Conservation (phyloP, 2,797 vertebrate genomes). For the Sylvia borin region DNA sequence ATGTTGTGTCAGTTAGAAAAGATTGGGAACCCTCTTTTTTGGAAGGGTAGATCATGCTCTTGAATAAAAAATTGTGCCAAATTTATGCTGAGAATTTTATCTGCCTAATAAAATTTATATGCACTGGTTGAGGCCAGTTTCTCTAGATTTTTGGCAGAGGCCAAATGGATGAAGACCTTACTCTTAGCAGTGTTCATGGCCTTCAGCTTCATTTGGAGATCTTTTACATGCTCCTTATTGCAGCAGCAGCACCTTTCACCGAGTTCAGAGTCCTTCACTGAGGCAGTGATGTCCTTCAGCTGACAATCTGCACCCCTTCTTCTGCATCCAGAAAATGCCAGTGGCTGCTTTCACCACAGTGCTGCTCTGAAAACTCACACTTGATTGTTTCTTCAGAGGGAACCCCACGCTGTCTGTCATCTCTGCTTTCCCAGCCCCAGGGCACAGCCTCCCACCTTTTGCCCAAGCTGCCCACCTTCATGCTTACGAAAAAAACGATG, state of each 20-base stretch:
- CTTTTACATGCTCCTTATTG: neutral
- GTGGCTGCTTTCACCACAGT: accelerated
- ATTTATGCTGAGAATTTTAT: neutral
- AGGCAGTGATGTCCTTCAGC: neutral
- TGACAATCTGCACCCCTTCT: neutral
- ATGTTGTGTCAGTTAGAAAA: neutral
- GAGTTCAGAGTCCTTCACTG: neutral
- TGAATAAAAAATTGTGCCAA: neutral
- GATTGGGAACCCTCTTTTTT: neutral
- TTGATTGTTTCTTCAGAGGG: accelerated
- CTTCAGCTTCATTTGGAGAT: neutral
- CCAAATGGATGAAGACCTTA: neutral
- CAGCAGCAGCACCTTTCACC: neutral
- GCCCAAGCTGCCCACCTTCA: neutral
- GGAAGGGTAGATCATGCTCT: neutral
- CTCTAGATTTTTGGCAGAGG: neutral
- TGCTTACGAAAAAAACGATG: neutral
- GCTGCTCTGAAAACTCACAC: neutral
- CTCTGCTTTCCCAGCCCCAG: neutral
- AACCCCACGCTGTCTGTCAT: accelerated
- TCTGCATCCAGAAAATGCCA: neutral
- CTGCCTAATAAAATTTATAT: neutral
- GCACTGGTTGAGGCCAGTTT: neutral
- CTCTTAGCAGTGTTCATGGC: neutral
- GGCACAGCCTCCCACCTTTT: neutral